Evolutionary conservation across 2,888 invertebrate genomes (phyloP), one percentile per base, ranked within the genome.

Genomic region (Phlogophora meticulosa): DNA sequence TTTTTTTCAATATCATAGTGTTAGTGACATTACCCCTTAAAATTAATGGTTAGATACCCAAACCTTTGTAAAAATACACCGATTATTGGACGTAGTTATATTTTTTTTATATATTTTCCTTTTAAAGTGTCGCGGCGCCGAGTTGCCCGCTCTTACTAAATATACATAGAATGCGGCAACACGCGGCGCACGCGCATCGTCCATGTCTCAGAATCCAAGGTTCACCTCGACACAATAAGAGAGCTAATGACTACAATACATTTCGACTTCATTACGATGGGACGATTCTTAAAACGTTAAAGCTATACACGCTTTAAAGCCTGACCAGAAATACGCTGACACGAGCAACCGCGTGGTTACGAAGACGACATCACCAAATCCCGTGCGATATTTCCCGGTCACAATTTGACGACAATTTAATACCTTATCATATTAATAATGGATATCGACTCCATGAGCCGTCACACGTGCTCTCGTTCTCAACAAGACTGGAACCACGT

Each of bases 31-130:
- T 87, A 90, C 90, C 92, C 90, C 92, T 93, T 94, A 94, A 82
- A 77, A 84, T 83, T 93, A 93, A 90, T 90, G 92, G 93, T 95
- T 94, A 94, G 88, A 89, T 88, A 92, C 94, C 95, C 92, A 94
- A 94, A 93, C 95, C 94, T 87, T 87, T 80, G 84, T 86, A 91
- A 86, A 69, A 89, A 90, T 90, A 92, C 86, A 88, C 85, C 88
- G 70, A 84, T 84, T 81, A 87, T 82, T 89, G 89, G 89, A 90
- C 87, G 87, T 84, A 82, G 80, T 81, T 80, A 64, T 73, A 72
- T 11, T 76, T 76, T 81, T 64, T 81, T 69, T 72, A 57, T 60
- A 75, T 69, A 73, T 71, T 77, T 70, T 80, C 59, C 61, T 78
- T 76, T 56, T 48, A 52, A 74, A 63, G 53, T 64, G 55, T 22